Evolutionary conservation across 1,140 invertebrate species (phyloP).

Genomic region (Archivesica marissinica): DNA sequence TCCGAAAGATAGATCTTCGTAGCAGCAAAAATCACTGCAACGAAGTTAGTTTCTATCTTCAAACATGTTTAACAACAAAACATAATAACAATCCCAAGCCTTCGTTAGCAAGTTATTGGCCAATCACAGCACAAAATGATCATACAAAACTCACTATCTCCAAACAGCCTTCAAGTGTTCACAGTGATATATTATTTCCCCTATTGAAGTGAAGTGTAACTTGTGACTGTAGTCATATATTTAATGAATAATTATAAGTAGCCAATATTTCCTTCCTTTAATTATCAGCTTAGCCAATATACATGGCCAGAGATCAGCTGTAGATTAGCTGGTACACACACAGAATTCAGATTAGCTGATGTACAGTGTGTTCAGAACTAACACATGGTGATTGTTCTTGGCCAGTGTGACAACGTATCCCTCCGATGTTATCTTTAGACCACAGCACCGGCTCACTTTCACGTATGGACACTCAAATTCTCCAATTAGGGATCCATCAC

Average conservation of each 20-base stretch:
- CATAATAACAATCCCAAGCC: constrained; percentile 50
- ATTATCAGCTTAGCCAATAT: not conserved
- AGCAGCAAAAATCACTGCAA: constrained; percentile 41
- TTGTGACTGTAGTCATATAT: not conserved
- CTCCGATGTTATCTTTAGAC: constrained; percentile 97
- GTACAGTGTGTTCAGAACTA: constrained; percentile 97
- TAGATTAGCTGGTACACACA: too few relatives aligned
- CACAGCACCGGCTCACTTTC: constrained; percentile 98
- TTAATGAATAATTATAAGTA: not conserved
- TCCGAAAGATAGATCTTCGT: constrained; percentile 13
- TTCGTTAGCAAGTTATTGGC: constrained; percentile 44
- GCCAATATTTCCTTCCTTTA: not conserved
- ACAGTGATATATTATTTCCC: not conserved
- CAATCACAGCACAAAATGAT: constrained; percentile 35
- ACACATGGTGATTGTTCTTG: constrained; percentile 99
- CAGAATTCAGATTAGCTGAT: constrained; percentile 85
- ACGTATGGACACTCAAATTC: constrained; percentile 98
- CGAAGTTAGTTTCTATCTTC: constrained; percentile 1
- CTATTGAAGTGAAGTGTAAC: not conserved
- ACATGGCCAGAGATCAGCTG: too few relatives aligned
- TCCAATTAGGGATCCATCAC: constrained; percentile 93
- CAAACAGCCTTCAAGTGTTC: not conserved
- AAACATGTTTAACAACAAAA: constrained; percentile 36
- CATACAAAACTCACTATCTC: not conserved
- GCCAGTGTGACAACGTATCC: constrained; percentile 98